These are phyloP conservation scores for Catostomus latipinnis DNA, from an alignment of 2,797 vertebrate genomes.

Conservation along the genomic window DNA sequence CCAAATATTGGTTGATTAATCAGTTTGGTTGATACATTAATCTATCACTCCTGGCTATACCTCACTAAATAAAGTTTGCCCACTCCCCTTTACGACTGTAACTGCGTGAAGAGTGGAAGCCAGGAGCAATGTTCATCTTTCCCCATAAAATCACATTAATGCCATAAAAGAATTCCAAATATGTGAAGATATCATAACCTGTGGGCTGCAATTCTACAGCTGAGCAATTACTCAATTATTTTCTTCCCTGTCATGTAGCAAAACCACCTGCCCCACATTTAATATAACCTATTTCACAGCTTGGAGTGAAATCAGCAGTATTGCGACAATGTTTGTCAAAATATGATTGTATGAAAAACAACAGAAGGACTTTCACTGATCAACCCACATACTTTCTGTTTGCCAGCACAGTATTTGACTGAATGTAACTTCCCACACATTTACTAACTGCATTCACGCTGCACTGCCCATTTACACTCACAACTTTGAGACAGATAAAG, in stretches of 20 bases:
- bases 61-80: slow-evolving; percentile 8
- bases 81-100: not conserved
- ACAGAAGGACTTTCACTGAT: slow-evolving; percentile 45
- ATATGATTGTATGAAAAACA: slow-evolving; percentile 44
- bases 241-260: not conserved
- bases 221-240: slow-evolving; percentile 15
- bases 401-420: slow-evolving; percentile 38
- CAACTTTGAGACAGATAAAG: slow-evolving; percentile 5
- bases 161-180: slow-evolving; percentile 40
- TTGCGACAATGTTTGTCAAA: slow-evolving; percentile 39
- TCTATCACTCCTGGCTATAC: too few relatives aligned
- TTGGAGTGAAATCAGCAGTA: not conserved
- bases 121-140: slow-evolving; percentile 13
- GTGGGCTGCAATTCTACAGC: slow-evolving; percentile 13
- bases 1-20: too few relatives aligned
- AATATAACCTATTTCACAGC: slow-evolving; percentile 26
- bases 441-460: not conserved
- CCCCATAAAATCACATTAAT: slow-evolving; percentile 21
- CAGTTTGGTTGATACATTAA: too few relatives aligned
- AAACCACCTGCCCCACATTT: slow-evolving; percentile 39
- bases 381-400: slow-evolving; percentile 46
- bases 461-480: not conserved
- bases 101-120: slow-evolving; percentile 3
- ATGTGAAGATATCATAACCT: slow-evolving; percentile 39
- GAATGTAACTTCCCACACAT: slow-evolving; percentile 51